Evolutionary conservation across 2,888 invertebrate species (phyloP), one percentile per base, ranked within the genome.

Genomic region (Pasiphila rectangulata): DNA sequence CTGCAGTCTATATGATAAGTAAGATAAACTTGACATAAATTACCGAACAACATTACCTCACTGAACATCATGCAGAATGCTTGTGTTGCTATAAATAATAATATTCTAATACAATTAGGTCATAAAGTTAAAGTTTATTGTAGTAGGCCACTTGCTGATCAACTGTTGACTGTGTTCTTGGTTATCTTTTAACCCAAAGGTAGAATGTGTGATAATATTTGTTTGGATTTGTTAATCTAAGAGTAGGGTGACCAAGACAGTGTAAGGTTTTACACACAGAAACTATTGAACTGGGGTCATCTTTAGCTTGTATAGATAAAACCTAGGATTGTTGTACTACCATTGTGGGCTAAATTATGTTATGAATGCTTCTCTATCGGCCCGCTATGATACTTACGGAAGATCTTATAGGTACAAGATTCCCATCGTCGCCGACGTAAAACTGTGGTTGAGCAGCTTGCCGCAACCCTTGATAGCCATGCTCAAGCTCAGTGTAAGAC

Each of bases 401-500:
- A 66, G 86, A 81, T 77, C 87, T 85, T 83, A 90, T 72, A 59
- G 87, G 84, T 52, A 90, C 88, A 75, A 92, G 89, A 85, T 91
- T 92, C 77, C 91, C 91, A 80, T 92, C 91, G 68, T 90, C 91
- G 68, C 94, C 94, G 73, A 94, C 91, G 89, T 93, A 94, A 86
- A 94, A 94, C 70, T 93, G 91, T 54, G 92, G 92, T 58, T 91
- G 89, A 72, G 89, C 80, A 63, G 92, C 91, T 83, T 94, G 94
- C 77, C 93, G 92, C 78, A 95, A 90, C 70, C 94, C 96, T 91
- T 96, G 96, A 90, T 96, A 96, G 65, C 96, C 96, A 90, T 95
- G 95, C 90, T 96, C 96, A 72, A 96, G 90, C 90, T 96, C 96
- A 79, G 96, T 96, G 86, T 96, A 96, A 79, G 96, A 96, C 96